Conservation (phyloP, 2,113 vertebrate genomes). For the Leucosticte australis region DNA sequence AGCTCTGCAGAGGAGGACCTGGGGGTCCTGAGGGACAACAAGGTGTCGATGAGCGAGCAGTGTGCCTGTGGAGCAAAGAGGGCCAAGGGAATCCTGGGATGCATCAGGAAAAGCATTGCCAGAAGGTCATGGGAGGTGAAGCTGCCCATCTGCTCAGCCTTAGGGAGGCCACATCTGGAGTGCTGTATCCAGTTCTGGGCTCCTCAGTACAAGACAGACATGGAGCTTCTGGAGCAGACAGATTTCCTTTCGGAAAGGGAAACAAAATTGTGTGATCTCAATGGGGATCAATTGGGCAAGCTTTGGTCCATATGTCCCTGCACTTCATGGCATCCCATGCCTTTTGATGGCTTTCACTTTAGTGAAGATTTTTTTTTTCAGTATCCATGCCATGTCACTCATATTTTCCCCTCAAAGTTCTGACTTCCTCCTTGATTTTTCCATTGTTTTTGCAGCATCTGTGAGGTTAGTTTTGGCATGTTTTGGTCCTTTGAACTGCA, state of each 20-base stretch:
- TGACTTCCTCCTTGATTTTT: no score
- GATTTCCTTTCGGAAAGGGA: neutral
- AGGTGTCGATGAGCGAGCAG: neutral
- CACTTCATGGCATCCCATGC: no score
- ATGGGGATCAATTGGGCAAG: no score
- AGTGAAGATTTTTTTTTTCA: no score
- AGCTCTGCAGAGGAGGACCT: neutral
- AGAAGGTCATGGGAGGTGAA: neutral
- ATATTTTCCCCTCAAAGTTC: no score
- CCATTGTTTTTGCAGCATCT: no score
- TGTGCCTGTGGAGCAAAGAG: neutral
- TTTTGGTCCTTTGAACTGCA: no score
- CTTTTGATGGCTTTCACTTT: no score
- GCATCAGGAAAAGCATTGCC: neutral
- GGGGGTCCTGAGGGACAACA: neutral
- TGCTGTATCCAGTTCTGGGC: neutral
- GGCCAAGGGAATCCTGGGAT: neutral
- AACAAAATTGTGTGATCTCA: neutral
- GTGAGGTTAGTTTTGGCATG: no score
- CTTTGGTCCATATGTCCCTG: no score
- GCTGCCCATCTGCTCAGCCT: accelerated
- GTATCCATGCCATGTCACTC: no score
- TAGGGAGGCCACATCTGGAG: neutral
- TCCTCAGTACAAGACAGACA: neutral
- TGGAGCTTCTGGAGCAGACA: neutral